These are phyloP conservation scores for Electrona antarctica DNA, from an alignment of 2,113 vertebrate species.

Conservation along the genomic window DNA sequence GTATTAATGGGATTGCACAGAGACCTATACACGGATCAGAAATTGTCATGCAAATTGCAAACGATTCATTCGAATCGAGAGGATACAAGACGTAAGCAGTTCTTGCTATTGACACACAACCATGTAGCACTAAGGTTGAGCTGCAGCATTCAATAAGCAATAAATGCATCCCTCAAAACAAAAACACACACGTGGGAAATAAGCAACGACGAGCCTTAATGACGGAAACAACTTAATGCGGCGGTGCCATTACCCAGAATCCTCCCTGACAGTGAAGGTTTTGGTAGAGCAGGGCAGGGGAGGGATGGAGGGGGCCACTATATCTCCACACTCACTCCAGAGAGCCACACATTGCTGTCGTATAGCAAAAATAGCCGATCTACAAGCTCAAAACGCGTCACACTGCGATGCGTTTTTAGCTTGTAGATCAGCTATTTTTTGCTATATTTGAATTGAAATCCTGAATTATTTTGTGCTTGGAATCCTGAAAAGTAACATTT, in stretches of 20 bases:
- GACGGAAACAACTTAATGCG: slow-evolving; percentile 75
- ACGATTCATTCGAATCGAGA: too few relatives aligned
- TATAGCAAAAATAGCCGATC: too few relatives aligned
- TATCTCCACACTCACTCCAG: too few relatives aligned
- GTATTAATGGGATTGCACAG: slow-evolving; percentile 5
- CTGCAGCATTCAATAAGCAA: slow-evolving; percentile 62
- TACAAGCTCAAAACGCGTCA: too few relatives aligned
- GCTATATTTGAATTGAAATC: too few relatives aligned
- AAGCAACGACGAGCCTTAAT: slow-evolving; percentile 70
- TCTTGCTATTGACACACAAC: slow-evolving; percentile 55
- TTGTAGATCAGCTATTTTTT: too few relatives aligned
- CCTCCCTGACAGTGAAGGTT: slow-evolving; percentile 64
- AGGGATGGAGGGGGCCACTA: too few relatives aligned
- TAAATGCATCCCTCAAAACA: slow-evolving; percentile 68
- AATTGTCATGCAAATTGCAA: not conserved
- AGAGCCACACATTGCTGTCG: too few relatives aligned
- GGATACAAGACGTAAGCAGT: slow-evolving; percentile 52
- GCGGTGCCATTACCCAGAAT: slow-evolving; percentile 61
- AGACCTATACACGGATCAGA: slow-evolving; percentile 57
- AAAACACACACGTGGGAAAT: slow-evolving; percentile 74
- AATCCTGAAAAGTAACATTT: too few relatives aligned
- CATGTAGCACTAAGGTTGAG: slow-evolving; percentile 57
- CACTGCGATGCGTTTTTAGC: too few relatives aligned
- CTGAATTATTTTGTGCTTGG: too few relatives aligned
- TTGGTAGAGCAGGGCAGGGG: slow-evolving; percentile 8